A percentile compares a stretch with the other conserved stretches of the same genome.
phyloP scores from a whole-genome alignment of 1,140 invertebrate species.

The Pteromalus puparum region DNA sequence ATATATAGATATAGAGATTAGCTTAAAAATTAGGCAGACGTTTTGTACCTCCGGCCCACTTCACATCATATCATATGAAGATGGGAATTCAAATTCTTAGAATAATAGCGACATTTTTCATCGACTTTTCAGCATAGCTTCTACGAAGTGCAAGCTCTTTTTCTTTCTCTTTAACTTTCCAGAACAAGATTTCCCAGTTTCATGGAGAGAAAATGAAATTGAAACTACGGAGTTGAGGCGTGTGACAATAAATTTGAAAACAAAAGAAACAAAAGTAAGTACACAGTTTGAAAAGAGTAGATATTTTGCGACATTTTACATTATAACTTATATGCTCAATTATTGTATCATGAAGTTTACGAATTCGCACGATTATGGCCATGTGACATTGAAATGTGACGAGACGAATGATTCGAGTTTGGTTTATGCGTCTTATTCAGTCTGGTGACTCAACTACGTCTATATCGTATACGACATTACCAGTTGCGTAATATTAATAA shows the following conservation, averaged over 20 bases:
- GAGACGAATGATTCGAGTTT: slow-evolving; percentile 41
- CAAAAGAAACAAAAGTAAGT: not conserved
- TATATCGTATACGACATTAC: too few relatives aligned
- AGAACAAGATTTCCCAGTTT: slow-evolving; percentile 44
- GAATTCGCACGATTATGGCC: not conserved
- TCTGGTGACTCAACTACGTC: too few relatives aligned
- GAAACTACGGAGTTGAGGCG: slow-evolving; percentile 2
- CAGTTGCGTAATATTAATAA: too few relatives aligned
- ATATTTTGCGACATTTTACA: slow-evolving; percentile 34
- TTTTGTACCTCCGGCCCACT: slow-evolving; percentile 70
- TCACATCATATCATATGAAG: slow-evolving; percentile 50
- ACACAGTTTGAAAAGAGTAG: not conserved
- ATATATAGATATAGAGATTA: slow-evolving; percentile 35
- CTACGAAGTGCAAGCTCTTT: not conserved
- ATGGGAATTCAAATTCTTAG: slow-evolving; percentile 42
- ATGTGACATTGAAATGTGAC: not conserved
- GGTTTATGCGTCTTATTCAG: not conserved
- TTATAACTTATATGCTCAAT: slow-evolving; percentile 44
- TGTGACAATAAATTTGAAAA: not conserved
- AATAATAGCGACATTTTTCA: not conserved
- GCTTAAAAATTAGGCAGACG: slow-evolving; percentile 38
- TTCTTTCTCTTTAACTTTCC: not conserved
- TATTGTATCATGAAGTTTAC: not conserved
- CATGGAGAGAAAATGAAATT: slow-evolving; percentile 32
- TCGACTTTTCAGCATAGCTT: not conserved